Conservation (phyloP, 2,797 vertebrate genomes). For the Etheostoma perlongum region DNA sequence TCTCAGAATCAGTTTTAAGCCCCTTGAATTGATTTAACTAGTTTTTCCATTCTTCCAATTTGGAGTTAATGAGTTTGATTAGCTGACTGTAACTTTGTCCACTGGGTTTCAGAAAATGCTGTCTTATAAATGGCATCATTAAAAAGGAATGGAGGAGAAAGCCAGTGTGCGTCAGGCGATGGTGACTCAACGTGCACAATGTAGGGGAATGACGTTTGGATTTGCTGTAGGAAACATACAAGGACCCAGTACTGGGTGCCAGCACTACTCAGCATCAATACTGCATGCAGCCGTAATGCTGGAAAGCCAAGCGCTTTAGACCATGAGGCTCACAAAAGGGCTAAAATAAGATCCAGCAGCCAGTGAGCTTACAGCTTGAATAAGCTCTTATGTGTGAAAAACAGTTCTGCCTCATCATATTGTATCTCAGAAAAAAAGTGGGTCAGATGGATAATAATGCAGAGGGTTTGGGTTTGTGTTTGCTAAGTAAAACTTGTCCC, state of each 20-base stretch:
- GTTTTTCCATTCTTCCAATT: conserved; percentile 63
- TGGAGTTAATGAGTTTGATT: conserved; percentile 75
- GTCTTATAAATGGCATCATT: conserved; percentile 72
- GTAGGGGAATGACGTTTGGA: conserved; percentile 47
- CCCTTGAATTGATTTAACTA: conserved; percentile 54
- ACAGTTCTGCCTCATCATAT: conserved; percentile 66
- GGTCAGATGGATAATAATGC: conserved; percentile 74
- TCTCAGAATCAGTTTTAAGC: conserved; percentile 39
- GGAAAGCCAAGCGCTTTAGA: conserved; percentile 70
- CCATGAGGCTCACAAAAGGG: conserved; percentile 70
- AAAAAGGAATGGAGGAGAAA: conserved; percentile 52
- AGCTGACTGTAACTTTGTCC: conserved; percentile 57
- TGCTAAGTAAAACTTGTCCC: conserved; percentile 48
- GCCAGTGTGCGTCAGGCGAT: conserved; percentile 36
- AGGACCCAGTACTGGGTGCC: conserved; percentile 62
- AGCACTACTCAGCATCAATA: conserved; percentile 78
- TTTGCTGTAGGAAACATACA: conserved; percentile 57
- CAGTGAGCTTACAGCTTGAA: conserved; percentile 66
- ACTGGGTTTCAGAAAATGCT: conserved; percentile 48
- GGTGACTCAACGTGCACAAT: conserved; percentile 56
- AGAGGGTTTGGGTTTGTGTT: conserved; percentile 41
- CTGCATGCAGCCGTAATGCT: conserved; percentile 67
- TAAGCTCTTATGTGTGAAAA: conserved; percentile 69
- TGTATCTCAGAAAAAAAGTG: conserved; percentile 70
- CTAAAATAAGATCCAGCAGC: conserved; percentile 75